A percentile compares a stretch with the other conserved stretches of the same genome.
Conservation (phyloP, 2,113 vertebrate species). For the Caretta caretta region DNA sequence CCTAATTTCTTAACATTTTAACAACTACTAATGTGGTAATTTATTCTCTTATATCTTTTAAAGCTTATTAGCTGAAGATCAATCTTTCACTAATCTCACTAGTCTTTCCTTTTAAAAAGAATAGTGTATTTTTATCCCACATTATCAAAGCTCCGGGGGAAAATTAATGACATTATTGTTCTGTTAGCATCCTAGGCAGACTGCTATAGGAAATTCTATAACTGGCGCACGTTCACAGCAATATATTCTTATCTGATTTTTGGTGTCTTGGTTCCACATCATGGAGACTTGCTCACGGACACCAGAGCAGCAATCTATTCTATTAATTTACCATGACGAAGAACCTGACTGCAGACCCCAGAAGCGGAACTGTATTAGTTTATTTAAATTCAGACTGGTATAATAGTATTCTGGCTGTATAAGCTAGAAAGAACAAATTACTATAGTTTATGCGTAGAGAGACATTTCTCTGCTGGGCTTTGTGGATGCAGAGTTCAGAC, state of each 20-base stretch:
- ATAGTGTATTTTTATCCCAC: background rate
- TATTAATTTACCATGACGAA: background rate
- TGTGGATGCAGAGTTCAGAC: background rate
- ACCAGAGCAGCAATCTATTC: background rate
- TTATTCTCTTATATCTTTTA: background rate
- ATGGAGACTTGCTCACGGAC: background rate
- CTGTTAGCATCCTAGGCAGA: background rate
- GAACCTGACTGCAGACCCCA: background rate
- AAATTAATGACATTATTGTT: background rate
- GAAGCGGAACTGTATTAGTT: background rate
- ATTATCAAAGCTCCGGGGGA: background rate
- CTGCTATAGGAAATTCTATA: conserved; percentile 5
- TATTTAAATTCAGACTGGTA: background rate
- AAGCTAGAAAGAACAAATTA: background rate
- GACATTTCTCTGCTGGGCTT: background rate
- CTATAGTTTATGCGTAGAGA: background rate
- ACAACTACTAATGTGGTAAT: background rate
- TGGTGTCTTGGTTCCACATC: background rate
- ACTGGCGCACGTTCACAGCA: background rate
- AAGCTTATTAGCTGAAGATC: background rate
- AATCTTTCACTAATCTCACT: background rate
- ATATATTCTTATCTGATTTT: background rate
- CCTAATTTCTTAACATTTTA: background rate
- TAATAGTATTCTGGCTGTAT: background rate
- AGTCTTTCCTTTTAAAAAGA: background rate